phyloP scores from a whole-genome alignment of 2,888 invertebrate species.

The Clostera curtula region DNA sequence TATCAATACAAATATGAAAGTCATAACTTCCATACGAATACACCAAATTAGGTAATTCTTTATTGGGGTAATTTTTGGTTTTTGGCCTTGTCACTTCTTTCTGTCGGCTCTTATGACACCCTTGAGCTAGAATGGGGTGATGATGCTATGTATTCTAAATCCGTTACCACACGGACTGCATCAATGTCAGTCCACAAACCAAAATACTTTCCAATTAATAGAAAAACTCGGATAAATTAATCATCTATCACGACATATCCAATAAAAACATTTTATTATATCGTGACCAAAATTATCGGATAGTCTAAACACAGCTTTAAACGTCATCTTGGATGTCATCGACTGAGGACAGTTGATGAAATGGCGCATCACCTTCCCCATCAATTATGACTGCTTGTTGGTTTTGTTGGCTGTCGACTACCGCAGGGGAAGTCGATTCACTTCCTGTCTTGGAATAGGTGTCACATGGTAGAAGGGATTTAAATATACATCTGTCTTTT shows the following conservation, averaged over 20 bases:
- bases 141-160: too few relatives aligned
- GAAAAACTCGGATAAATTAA: too few relatives aligned
- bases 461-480: constrained; percentile 17
- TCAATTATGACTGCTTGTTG: constrained; percentile 33
- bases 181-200: too few relatives aligned
- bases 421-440: constrained; percentile 23
- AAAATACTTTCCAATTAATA: too few relatives aligned
- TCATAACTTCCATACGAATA: too few relatives aligned
- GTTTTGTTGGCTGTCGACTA: constrained; percentile 22
- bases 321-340: constrained; percentile 42
- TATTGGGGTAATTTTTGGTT: too few relatives aligned
- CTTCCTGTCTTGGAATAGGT: constrained; percentile 37
- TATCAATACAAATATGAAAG: too few relatives aligned
- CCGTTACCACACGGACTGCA: too few relatives aligned
- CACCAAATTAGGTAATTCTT: too few relatives aligned
- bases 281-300: constrained; percentile 9
- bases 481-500: constrained; percentile 22
- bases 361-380: constrained; percentile 41
- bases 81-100: too few relatives aligned
- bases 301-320: constrained; percentile 17
- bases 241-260: neutral
- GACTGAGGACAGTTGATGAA: constrained; percentile 38
- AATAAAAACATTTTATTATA: constrained; percentile 1
- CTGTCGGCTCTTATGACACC: too few relatives aligned
- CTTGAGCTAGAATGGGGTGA: too few relatives aligned